phyloP scores from a whole-genome alignment of 2,113 vertebrate species.

The Leucoraja erinaceus region DNA sequence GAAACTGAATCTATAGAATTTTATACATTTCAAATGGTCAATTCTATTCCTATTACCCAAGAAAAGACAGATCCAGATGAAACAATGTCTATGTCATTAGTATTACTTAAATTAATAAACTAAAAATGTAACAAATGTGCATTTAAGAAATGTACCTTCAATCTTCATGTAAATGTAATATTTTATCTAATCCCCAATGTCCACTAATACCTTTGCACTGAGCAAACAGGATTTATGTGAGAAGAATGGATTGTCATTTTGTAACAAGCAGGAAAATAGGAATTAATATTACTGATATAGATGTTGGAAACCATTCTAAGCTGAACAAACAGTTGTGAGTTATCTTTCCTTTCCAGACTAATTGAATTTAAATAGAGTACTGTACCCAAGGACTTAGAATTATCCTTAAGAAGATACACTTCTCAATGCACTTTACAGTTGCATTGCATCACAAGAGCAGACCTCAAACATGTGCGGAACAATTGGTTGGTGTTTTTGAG shows the following conservation, averaged over 20 bases:
- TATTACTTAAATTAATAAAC: background rate
- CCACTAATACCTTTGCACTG: background rate
- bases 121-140: background rate
- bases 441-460: background rate
- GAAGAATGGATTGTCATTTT: background rate
- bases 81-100: background rate
- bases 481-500: too few relatives aligned
- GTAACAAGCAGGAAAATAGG: background rate
- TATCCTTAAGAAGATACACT: background rate
- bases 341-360: background rate
- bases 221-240: background rate
- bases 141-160: background rate
- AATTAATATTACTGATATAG: background rate
- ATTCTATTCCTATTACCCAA: background rate
- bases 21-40: background rate
- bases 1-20: slow-evolving; percentile 53
- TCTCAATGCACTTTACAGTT: background rate
- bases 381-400: background rate
- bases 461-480: too few relatives aligned
- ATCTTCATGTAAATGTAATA: background rate
- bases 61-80: slow-evolving; percentile 28
- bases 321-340: background rate
- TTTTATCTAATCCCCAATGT: background rate
- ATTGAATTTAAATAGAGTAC: background rate
- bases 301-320: background rate